phyloP scores from a whole-genome alignment of 2,888 invertebrate genomes.

The Augochlorella aurata region DNA sequence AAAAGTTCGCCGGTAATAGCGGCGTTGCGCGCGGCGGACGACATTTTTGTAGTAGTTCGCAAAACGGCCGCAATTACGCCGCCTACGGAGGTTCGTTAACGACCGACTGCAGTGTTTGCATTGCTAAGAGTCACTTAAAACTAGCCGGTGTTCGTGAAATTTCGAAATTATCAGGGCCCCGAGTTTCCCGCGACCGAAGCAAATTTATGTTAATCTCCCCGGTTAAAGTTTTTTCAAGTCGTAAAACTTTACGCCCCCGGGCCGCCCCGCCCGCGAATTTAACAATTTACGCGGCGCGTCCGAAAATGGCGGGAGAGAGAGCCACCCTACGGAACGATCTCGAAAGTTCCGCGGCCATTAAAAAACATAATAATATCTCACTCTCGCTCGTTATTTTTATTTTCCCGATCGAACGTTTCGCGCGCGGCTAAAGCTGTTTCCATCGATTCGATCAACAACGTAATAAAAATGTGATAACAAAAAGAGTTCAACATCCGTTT shows the following conservation, averaged over 20 bases:
- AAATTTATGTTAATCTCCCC: constrained; percentile 62
- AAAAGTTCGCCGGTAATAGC: background rate
- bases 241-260: constrained; percentile 51
- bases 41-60: constrained; percentile 29
- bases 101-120: constrained; percentile 29
- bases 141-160: constrained; percentile 55
- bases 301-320: background rate
- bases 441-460: too few species aligned
- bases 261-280: constrained; percentile 48
- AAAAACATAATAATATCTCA: too few species aligned
- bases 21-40: background rate
- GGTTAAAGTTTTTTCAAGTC: constrained; percentile 44
- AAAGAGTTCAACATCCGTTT: too few species aligned
- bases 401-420: too few species aligned
- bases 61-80: constrained; percentile 38
- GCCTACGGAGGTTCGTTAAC: constrained; percentile 41
- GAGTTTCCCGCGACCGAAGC: constrained; percentile 35
- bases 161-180: constrained; percentile 58
- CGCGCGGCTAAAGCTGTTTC: too few species aligned
- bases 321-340: too few species aligned
- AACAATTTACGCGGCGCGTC: constrained; percentile 44
- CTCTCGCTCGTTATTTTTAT: too few species aligned
- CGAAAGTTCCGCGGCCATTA: too few species aligned
- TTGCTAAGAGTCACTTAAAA: constrained; percentile 48
- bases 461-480: too few species aligned